Base-by-base conservation (phyloP, 2,797 vertebrate species). In the Sciurus carolinensis region DNA sequence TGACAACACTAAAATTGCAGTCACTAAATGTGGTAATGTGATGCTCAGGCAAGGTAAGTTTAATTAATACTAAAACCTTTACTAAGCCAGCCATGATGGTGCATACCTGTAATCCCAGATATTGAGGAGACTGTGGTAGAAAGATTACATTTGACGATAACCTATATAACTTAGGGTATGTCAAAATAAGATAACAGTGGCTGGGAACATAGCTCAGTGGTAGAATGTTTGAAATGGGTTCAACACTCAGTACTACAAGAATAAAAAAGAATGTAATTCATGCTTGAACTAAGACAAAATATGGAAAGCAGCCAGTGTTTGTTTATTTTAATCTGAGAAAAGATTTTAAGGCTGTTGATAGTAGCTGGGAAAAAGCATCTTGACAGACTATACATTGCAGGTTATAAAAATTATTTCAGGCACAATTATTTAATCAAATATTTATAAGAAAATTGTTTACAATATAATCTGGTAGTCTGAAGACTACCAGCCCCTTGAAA, bases 1-100 rank as follows among this genome's bases (percentile, higher is more conserved):
- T 87, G 99, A 99, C 97, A 99, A 99, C 87, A 99, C 99, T 57
- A 99, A 99, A 98, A 99, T 99, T 89, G 99, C 99, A 44, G 97
- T 99, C 64, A 99, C 98, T 97, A 99, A 99, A 98, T 99, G 99
- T 54, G 99, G 99, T 79, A 99, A 98, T 97, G 95, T 99, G 98
- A 98, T 99, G 66, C 99, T 99, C 47, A 99, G 99, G 98, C 99
- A 99, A 99, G 99, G 99, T 99, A 99, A 90, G 98, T 88, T 26
- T 84, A n/a, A 82, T 30, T 82, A 42, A 54, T 73, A 67, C 2
- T 75, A 77, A 66, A 4, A 69, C n/a, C 8, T 84, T 84, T 72
- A 42, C 24, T 67, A n/a, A 67, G 66, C 66, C 17, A n/a, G 64
- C 13, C 14, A 15, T n/a, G 28, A 13, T 30, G 14, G 12, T 67